Evolutionary conservation across 1,140 invertebrate species (phyloP), one percentile per base, ranked within the genome.

Genomic region (Rhyzopertha dominica): DNA sequence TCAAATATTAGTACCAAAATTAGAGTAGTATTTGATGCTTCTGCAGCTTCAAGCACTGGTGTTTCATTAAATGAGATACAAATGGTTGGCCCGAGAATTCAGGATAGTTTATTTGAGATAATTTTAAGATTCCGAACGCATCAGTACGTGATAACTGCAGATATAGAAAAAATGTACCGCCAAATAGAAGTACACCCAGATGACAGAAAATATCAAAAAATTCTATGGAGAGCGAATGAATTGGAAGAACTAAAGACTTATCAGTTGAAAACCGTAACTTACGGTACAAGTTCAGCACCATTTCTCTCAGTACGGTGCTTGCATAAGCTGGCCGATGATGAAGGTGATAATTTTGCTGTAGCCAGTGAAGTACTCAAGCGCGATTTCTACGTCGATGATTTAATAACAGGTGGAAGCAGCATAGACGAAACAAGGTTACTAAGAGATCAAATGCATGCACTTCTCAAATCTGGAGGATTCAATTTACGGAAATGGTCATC

Each of bases 401-500:
- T 62, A 0, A 26, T 61, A 25, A 41, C 54, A 16, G 56, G 57
- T 30, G 40, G 31, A 3, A 20, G 44, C 3, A 32, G 47, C 2
- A 16, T 54, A 5, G 13, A 51, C 17, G 45, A 49, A 13, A 58
- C 62, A 8, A 8, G 18, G 13, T 20, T 26, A 22, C 19, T 37
- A n/a, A n/a, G n/a, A n/a, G n/a, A n/a, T n/a, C n/a, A n/a, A n/a
- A n/a, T n/a, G n/a, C n/a, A n/a, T n/a, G n/a, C n/a, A n/a, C n/a
- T n/a, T n/a, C n/a, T n/a, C n/a, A n/a, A n/a, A n/a, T n/a, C n/a
- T n/a, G n/a, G n/a, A n/a, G n/a, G 36, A 18, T 65, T 73, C 30
- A n/a, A 60, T 25, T 45, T 69, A 19, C 47, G 61, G 31, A 71
- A 71, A 60, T 72, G 68, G 66, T 41, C 40, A 1, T 56, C 54